A percentile compares a stretch with the other conserved stretches of the same genome.
Evolutionary conservation across 2,888 invertebrate genomes (phyloP).

Genomic region (Mythimna albipuncta): DNA sequence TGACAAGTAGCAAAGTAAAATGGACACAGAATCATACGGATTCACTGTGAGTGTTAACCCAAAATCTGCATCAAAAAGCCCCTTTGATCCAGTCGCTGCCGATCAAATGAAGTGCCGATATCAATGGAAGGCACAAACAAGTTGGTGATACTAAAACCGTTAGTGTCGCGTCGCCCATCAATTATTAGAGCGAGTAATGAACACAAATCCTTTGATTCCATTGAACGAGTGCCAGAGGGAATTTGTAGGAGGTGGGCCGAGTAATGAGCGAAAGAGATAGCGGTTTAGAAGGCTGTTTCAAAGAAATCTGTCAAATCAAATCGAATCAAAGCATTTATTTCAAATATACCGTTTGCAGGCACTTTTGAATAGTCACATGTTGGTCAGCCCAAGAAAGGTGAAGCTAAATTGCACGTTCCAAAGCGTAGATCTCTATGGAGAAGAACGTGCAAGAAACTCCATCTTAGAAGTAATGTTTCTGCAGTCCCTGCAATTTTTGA

Average conservation of each 20-base stretch:
- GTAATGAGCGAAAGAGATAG: conserved; percentile 54
- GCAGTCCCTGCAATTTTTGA: too few relatives aligned
- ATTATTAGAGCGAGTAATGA: conserved; percentile 88
- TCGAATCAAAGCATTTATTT: too few relatives aligned
- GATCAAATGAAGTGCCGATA: conserved; percentile 37
- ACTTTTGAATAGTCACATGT: too few relatives aligned
- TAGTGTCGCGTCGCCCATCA: conserved; percentile 76
- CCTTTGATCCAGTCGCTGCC: not conserved
- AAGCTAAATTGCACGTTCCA: too few relatives aligned
- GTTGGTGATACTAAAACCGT: conserved; percentile 58
- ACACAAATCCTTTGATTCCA: conserved; percentile 90
- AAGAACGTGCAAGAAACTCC: too few relatives aligned
- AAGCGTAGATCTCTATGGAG: too few relatives aligned
- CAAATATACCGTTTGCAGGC: too few relatives aligned
- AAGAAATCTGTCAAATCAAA: too few relatives aligned
- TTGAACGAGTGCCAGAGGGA: conserved; percentile 86
- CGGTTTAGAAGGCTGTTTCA: not conserved
- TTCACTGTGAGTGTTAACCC: not conserved
- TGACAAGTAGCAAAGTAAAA: not conserved
- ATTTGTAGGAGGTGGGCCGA: conserved; percentile 62
- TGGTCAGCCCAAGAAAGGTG: too few relatives aligned
- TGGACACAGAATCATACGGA: not conserved
- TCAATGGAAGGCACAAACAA: conserved; percentile 51
- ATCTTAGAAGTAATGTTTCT: too few relatives aligned
- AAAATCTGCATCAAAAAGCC: conserved; percentile 15